Evolutionary conservation across 2,888 invertebrate genomes (phyloP).

Genomic region (Drosophila kuntzei): DNA sequence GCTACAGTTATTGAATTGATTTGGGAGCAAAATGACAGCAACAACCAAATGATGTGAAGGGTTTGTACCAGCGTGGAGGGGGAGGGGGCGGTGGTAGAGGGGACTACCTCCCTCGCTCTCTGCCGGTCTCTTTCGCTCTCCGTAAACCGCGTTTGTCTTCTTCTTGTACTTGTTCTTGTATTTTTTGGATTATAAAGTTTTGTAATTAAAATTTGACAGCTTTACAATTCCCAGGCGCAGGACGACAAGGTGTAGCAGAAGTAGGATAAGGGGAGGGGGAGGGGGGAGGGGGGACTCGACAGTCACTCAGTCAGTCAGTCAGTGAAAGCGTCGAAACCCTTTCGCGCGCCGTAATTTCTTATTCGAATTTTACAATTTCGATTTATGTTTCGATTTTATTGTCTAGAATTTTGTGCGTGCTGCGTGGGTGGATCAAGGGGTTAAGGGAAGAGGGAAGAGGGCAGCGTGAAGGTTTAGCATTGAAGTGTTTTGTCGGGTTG

Average conservation of each 20-base stretch:
- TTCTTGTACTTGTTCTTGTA: constrained; percentile 64
- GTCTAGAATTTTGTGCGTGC: constrained; percentile 62
- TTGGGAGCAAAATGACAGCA: constrained; percentile 56
- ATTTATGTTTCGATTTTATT: constrained; percentile 80
- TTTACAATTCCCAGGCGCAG: constrained; percentile 77
- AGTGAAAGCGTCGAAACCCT: constrained; percentile 44
- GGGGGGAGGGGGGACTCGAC: constrained; percentile 15
- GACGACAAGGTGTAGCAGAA: constrained; percentile 7
- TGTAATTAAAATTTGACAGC: constrained; percentile 81
- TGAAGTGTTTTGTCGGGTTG: constrained; percentile 34
- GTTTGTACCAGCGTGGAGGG: background rate
- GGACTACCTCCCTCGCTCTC: background rate
- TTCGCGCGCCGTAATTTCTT: constrained; percentile 58
- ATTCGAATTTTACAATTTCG: constrained; percentile 78
- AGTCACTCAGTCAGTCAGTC: constrained; percentile 22
- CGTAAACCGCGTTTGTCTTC: constrained; percentile 40
- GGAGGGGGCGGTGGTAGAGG: background rate
- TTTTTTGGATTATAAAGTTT: constrained; percentile 81
- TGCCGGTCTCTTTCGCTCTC: too few relatives aligned
- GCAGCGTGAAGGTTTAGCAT: constrained; percentile 27
- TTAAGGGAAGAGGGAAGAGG: background rate
- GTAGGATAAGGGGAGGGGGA: background rate
- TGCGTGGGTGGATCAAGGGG: background rate
- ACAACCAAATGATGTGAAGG: constrained; percentile 21
- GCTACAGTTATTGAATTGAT: constrained; percentile 75